Base-by-base conservation (phyloP, 2,888 invertebrate species). In the Helobdella robusta region DNA sequence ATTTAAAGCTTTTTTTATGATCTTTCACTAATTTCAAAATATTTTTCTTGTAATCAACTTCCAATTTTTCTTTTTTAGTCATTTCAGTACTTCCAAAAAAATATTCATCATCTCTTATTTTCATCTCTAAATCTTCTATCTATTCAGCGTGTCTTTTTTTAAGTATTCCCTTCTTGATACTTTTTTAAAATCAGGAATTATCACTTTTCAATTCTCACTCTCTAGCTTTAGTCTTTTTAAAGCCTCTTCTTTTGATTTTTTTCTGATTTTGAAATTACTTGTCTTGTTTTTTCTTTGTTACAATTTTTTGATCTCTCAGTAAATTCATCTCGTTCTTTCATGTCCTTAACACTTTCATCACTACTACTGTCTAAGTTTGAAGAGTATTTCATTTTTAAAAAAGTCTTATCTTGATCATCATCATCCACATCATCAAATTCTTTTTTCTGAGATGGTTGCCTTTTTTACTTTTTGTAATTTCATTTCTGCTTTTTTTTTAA, bases 101-200 rank as follows among this genome's bases (percentile, higher is more conserved):
- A 77, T 89, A 91, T 79, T 95, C 93, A 82, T 98, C 98, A 79
- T 99, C 98, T 58, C 86, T 82, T 67, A 99, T 89, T 76, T 94
- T 93, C 5, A 88, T 89, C 81, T 95, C 95, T 61, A 99, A 81
- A 78, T 98, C 95, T 11, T 88, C 86, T 40, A 97, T 85, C 82
- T 98, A 97, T 76, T 98, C 97, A 66, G 89, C 91, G 80, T 94
- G 93, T 58, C 98, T 84, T 79, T 97, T 98, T 76, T 89, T 72
- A 99, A 83, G 79, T 99, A 98, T 75, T 91, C 89, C 58, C 94
- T 83, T 32, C 98, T 84, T 0, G 97, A 95, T 76, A 93, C 89
- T 23, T 92, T 83, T 40, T 98, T 84, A 30, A 98, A 79, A 75
- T 89, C 88, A 0, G 93, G 92, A 61, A 98, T 81, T 71, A 93